Evolutionary conservation across 2,113 vertebrate species (phyloP).

Genomic region (Brevimyrus niger): DNA sequence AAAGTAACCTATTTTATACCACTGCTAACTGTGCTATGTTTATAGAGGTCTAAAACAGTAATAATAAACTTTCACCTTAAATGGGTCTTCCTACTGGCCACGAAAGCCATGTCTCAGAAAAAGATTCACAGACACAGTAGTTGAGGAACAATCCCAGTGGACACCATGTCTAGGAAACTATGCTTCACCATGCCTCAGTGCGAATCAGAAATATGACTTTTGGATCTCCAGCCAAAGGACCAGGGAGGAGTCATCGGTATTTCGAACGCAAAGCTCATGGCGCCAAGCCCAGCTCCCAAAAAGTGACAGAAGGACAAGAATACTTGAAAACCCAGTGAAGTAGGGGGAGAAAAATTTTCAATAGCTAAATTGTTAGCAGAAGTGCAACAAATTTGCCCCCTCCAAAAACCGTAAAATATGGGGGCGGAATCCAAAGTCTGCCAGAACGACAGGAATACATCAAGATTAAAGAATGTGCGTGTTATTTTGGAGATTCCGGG

Average conservation of each 20-base stretch:
- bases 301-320: neutral
- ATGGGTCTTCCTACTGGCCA: neutral
- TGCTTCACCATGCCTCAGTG: neutral
- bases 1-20: neutral
- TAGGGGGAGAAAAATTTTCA: neutral
- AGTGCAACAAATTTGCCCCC: neutral
- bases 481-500: neutral
- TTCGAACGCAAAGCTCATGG: neutral
- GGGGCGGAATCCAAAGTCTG: neutral
- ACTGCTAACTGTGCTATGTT: neutral
- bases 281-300: neutral
- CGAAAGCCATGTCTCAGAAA: neutral
- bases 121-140: neutral
- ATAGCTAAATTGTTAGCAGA: neutral
- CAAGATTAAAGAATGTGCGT: conserved; percentile 3
- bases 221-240: neutral
- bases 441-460: neutral
- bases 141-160: neutral
- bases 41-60: neutral
- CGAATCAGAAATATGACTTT: neutral
- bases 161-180: neutral
- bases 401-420: neutral
- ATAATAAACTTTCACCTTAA: neutral
- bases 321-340: neutral
- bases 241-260: neutral